Base-by-base conservation (phyloP, 53 echinoderm and acorn worm species). In the Echinarachnius parma region DNA sequence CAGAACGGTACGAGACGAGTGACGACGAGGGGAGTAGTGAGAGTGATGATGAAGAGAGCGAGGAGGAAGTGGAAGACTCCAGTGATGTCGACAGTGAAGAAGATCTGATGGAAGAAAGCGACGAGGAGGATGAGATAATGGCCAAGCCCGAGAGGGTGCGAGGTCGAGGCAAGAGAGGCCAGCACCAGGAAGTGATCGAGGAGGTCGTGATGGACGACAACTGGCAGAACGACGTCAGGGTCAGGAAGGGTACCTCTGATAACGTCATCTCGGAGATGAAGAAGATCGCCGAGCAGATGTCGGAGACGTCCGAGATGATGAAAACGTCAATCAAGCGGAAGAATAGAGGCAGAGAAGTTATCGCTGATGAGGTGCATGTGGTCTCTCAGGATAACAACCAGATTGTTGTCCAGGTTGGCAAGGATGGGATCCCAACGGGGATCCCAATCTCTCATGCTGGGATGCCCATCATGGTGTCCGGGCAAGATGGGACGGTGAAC, bases 281-380 rank as follows among this genome's bases (percentile, higher is more conserved):
- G 74, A 72, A 72, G 74, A 72, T 72, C 28, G 74, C 74, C 5
- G 74, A 72, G 8, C 74, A 72, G 74, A 72, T 72, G 74, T 35
- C 74, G 1, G 74, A 72, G 74, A 56, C 74, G 9, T 72, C 74
- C 13, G 24, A 72, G 74, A 55, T 56, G 74, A 72, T 72, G 74
- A 72, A 72, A 44, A 34, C 74, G 1, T 72, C 74, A 26, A 57
- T 72, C 56, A 72, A 56, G 36, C 55, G 57, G 42, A 72, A 72
- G 45, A 50, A 50, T 14, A 36, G 56, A 56, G 27, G n/a, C 15
- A 9, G 15, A 23, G 20, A 19, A 19, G 13, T 7, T 7, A 28
- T 29, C 26, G 26, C 39, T 2, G 74, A 72, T 26, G 74, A 72
- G 74, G 57, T 72, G 39, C 55, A 35, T 21, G 57, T 72, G 33